Percentiles rank a stretch among this genome's conserved stretches.
phyloP scores from a whole-genome alignment of 1,140 invertebrate species.

The Littorina saxatilis region DNA sequence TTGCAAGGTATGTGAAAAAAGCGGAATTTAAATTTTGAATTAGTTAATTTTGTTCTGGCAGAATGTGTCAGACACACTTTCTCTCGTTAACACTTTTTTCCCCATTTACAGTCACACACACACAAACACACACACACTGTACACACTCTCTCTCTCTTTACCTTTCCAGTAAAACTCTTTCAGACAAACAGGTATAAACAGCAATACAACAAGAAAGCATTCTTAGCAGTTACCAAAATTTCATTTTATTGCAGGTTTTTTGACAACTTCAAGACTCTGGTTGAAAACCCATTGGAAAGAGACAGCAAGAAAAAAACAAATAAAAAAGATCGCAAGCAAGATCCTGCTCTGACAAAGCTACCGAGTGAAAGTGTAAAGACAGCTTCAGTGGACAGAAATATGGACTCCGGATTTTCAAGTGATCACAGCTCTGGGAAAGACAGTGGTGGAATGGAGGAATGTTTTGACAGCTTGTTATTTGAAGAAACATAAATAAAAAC shows the following conservation, averaged over 20 bases:
- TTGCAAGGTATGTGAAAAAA: conserved; percentile 57
- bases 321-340: conserved; percentile 3
- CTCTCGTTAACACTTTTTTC: background rate
- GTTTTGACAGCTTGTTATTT: conserved; percentile 25
- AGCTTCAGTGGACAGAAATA: background rate
- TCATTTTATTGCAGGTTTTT: conserved; percentile 14
- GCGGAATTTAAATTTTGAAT: background rate
- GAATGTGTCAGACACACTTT: background rate
- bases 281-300: conserved; percentile 3
- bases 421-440: background rate
- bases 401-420: background rate
- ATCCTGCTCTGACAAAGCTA: background rate
- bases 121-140: background rate
- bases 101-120: background rate
- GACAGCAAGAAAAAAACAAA: background rate
- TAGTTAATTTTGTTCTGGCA: background rate
- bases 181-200: too few species aligned
- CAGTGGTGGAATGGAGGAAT: conserved; percentile 18
- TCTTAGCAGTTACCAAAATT: too few species aligned
- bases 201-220: too few species aligned
- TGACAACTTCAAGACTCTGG: conserved; percentile 17
- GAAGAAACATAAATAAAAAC: conserved; percentile 28
- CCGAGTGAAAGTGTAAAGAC: background rate
- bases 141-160: too few species aligned
- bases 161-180: too few species aligned